These are phyloP conservation scores for Lottia scabra DNA, from an alignment of 2,888 invertebrate genomes.

Conservation along the genomic window DNA sequence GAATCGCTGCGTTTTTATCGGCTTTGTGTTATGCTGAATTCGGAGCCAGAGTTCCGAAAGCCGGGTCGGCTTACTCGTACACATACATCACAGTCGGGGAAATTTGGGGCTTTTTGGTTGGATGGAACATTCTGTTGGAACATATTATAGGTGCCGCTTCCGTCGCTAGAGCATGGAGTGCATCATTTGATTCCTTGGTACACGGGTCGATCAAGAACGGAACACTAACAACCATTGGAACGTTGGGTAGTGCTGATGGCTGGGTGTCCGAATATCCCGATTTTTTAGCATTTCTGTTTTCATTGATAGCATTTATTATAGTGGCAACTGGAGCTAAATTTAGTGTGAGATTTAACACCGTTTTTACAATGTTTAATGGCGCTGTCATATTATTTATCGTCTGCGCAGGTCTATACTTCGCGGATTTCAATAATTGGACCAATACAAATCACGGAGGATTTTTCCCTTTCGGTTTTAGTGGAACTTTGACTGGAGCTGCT, in stretches of 20 bases:
- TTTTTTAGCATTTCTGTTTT: slow-evolving; percentile 65
- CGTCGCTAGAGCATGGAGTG: slow-evolving; percentile 74
- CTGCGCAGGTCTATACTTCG: slow-evolving; percentile 84
- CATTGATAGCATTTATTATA: slow-evolving; percentile 71
- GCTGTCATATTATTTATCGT: slow-evolving; percentile 68
- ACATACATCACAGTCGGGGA: slow-evolving; percentile 93
- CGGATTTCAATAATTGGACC: slow-evolving; percentile 86
- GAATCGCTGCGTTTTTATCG: slow-evolving; percentile 65
- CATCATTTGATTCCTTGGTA: slow-evolving; percentile 69
- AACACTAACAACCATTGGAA: slow-evolving; percentile 61
- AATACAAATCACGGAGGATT: slow-evolving; percentile 66
- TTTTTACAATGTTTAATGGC: slow-evolving; percentile 67
- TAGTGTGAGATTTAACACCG: slow-evolving; percentile 67
- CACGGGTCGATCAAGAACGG: slow-evolving; percentile 68
- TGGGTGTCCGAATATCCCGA: slow-evolving; percentile 69
- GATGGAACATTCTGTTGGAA: slow-evolving; percentile 83
- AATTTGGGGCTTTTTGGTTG: slow-evolving; percentile 87
- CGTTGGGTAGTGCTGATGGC: slow-evolving; percentile 37
- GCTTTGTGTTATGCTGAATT: slow-evolving; percentile 71
- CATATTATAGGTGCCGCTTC: slow-evolving; percentile 69
- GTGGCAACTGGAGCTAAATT: slow-evolving; percentile 67
- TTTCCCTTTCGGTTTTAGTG: slow-evolving; percentile 68
- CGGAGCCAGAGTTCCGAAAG: slow-evolving; percentile 65
- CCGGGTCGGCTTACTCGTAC: slow-evolving; percentile 88
- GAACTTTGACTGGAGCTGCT: slow-evolving; percentile 68